Evolutionary conservation across 2,113 vertebrate genomes (phyloP), one percentile per base, ranked within the genome.

Genomic region (Microtus oregoni): DNA sequence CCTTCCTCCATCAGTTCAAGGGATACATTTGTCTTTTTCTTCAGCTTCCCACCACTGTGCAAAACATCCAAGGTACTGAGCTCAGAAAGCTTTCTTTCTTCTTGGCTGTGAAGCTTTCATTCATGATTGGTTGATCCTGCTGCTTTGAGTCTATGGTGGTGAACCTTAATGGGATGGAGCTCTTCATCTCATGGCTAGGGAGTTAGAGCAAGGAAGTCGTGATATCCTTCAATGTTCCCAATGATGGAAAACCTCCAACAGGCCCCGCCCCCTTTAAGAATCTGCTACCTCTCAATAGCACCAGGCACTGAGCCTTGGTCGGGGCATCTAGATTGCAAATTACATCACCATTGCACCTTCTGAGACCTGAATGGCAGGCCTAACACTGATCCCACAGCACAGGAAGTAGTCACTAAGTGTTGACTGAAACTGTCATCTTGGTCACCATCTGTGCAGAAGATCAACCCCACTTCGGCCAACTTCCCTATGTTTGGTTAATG

Each of bases 381-480:
- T 14, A 28, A 11, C 2, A 19, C 20, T 8, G 12, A 68, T 47
- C 11, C 20, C 28, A 79, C 82, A 61, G n/a, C 1, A 44, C 0
- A 86, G 32, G 17, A 20, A 32, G 82, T 12, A 55, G 30, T 65
- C 58, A 77, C 52, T 35, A 47, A 83, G 82, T 86, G 65, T 50
- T 50, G 79, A 44, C 22, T 24, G 76, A 72, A 26, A 47, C 0
- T 95, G 89, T 63, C 28, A 3, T 41, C 26, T 76, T 26, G 35
- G 65, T 77, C 76, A 50, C 77, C 44, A 50, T 55, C 30, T 55
- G 38, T 65, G 44, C 47, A 41, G 52, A 95, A 47, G 32, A 41
- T 7, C 3, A 44, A 32, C 14, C 30, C 38, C 28, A 52, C 26
- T 72, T 94, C 76, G 8, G 0, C 0, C 76, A 81, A 55, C 89